These are phyloP conservation scores for Cosmia pyralina DNA, from an alignment of 2,888 invertebrate species.

Conservation along the genomic window DNA sequence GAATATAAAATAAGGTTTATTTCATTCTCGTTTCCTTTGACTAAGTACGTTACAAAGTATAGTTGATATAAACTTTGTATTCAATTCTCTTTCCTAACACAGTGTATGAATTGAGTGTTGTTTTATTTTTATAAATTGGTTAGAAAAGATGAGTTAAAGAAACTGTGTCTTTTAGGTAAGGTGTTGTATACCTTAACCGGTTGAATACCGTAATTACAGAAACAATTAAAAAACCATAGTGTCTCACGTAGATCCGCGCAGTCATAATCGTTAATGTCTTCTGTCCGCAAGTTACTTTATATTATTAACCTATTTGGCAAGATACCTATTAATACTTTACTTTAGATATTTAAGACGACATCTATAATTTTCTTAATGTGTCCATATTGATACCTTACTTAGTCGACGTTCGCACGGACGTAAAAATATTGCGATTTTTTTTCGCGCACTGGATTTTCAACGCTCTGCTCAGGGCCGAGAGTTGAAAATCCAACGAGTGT, in stretches of 20 bases:
- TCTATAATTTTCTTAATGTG: not conserved
- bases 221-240: too few relatives aligned
- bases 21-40: conserved; percentile 37
- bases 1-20: conserved; percentile 51
- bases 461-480: too few relatives aligned
- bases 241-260: too few relatives aligned
- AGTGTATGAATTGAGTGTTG: conserved; percentile 8
- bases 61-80: conserved; percentile 13
- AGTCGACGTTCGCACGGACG: too few relatives aligned
- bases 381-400: not conserved
- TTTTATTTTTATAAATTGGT: conserved; percentile 28
- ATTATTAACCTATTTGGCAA: not conserved
- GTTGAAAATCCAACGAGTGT: too few relatives aligned
- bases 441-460: too few relatives aligned
- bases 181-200: not conserved
- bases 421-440: too few relatives aligned
- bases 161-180: not conserved
- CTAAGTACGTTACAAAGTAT: conserved; percentile 22
- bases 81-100: conserved; percentile 16
- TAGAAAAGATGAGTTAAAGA: not conserved
- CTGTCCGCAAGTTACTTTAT: not conserved
- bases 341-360: not conserved
- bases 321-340: too few relatives aligned
- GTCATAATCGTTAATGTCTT: not conserved
- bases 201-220: too few relatives aligned